These are phyloP conservation scores for Steromphala cineraria DNA, from an alignment of 2,888 invertebrate genomes.

Conservation along the genomic window DNA sequence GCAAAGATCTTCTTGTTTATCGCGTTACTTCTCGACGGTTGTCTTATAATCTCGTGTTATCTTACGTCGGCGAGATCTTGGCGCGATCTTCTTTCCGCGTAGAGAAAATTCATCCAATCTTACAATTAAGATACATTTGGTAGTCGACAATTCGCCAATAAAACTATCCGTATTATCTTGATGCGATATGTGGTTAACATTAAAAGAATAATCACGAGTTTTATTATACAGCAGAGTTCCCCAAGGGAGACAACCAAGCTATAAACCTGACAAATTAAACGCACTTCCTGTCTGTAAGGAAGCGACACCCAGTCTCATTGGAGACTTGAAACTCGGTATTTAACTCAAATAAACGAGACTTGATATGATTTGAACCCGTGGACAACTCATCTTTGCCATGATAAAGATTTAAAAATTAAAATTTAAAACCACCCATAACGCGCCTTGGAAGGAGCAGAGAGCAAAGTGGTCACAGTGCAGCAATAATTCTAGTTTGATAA, in stretches of 20 bases:
- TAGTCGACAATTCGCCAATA: background rate
- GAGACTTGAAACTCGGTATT: no score
- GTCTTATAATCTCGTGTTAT: background rate
- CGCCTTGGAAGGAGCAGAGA: no score
- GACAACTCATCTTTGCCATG: no score
- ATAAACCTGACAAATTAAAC: background rate
- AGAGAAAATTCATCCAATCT: background rate
- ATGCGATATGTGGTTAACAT: background rate
- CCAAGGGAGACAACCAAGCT: background rate
- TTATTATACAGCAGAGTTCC: background rate
- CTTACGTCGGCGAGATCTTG: background rate
- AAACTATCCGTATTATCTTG: background rate
- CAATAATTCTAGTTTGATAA: no score
- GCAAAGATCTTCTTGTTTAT: background rate
- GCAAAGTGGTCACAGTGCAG: no score
- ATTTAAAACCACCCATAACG: no score
- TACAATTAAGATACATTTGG: background rate
- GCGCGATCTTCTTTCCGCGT: background rate
- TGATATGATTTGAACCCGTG: no score
- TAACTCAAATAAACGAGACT: no score
- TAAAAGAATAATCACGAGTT: background rate
- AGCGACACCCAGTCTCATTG: no score
- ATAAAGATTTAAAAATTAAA: no score
- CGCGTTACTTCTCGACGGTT: background rate
- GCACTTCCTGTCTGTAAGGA: no score